Conservation (phyloP, 2,113 vertebrate genomes). For the Carollia perspicillata region DNA sequence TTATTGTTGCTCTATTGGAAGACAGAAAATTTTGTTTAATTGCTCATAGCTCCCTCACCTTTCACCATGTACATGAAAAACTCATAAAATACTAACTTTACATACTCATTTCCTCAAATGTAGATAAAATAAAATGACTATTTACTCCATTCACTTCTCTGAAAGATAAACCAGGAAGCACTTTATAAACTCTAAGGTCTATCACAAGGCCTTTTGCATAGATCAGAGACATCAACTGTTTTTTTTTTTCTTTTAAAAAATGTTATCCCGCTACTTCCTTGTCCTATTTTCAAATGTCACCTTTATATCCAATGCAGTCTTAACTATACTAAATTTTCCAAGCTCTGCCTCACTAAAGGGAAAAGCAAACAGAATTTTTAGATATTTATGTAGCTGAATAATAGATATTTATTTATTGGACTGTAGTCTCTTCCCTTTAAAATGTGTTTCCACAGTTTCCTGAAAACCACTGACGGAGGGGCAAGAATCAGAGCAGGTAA, state of each 20-base stretch:
- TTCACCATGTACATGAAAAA: not conserved
- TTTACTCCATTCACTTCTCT: not conserved
- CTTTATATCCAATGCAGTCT: not conserved
- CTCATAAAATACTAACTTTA: not conserved
- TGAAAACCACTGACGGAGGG: not conserved
- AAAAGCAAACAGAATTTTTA: not conserved
- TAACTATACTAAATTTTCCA: not conserved
- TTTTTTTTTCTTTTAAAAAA: not conserved
- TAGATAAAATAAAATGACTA: not conserved
- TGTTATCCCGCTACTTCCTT: not conserved
- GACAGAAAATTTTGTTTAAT: not conserved
- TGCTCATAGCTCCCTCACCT: not conserved
- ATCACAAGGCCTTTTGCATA: not conserved
- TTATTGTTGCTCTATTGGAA: not conserved
- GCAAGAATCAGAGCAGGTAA: not conserved
- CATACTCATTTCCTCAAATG: not conserved
- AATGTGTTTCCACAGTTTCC: not conserved
- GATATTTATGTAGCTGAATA: not conserved
- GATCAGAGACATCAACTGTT: not conserved
- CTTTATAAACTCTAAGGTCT: not conserved
- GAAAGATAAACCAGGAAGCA: not conserved
- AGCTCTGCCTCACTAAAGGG: not conserved
- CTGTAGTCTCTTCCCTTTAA: not conserved
- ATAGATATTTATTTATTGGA: not conserved
- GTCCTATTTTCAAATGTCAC: not conserved